A percentile compares a stretch with the other conserved stretches of the same genome.
phyloP scores from a whole-genome alignment of 1,140 invertebrate species.

The Melipona quadrifasciata region DNA sequence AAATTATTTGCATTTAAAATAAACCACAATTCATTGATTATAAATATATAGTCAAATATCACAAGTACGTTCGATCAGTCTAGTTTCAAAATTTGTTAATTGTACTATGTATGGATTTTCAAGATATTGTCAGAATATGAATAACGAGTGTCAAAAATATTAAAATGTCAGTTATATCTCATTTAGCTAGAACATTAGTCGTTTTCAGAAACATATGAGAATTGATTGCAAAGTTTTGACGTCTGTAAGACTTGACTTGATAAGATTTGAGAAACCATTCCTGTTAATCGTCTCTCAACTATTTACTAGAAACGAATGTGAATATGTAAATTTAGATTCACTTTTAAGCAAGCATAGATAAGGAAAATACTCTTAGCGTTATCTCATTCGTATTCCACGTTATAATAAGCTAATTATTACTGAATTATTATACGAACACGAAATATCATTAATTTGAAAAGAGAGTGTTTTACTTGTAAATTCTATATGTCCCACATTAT shows the following conservation, averaged over 20 bases:
- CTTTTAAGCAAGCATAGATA: not conserved
- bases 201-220: not conserved
- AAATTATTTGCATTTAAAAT: not conserved
- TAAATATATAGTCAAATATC: too few species aligned
- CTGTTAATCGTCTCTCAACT: not conserved
- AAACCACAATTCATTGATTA: not conserved
- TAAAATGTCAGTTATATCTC: not conserved
- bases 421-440: not conserved
- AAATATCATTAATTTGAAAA: not conserved
- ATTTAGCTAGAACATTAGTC: not conserved
- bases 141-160: not conserved
- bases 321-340: not conserved
- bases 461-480: not conserved
- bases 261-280: constrained; percentile 12
- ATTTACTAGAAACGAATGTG: not conserved
- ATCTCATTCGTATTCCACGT: not conserved
- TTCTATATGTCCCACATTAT: too few species aligned
- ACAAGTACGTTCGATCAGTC: not conserved
- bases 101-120: not conserved
- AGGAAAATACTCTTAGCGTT: not conserved
- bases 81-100: not conserved
- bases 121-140: not conserved
- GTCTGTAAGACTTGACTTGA: not conserved
- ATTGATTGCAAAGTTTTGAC: not conserved
- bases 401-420: too few species aligned